Evolutionary conservation across 2,797 vertebrate genomes (phyloP).

Genomic region (Cuculus canorus): DNA sequence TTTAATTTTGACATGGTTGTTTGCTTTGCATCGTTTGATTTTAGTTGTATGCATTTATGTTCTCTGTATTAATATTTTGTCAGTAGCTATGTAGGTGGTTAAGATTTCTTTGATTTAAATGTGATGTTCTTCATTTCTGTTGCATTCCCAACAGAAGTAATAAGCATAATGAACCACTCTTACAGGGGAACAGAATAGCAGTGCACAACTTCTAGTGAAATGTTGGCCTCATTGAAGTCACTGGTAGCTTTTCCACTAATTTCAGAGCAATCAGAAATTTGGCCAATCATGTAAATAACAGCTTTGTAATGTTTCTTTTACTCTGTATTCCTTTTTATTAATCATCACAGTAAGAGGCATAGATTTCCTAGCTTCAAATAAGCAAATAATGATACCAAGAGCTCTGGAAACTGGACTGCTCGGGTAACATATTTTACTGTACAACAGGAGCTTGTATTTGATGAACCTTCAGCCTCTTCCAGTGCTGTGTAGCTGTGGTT

Average conservation of each 20-base stretch:
- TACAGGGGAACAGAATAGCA: not conserved
- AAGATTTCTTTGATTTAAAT: conserved; percentile 1
- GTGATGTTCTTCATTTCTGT: not conserved
- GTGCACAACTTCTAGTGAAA: not conserved
- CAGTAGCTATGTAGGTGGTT: not conserved
- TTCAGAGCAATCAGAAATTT: not conserved
- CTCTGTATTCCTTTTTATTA: not conserved
- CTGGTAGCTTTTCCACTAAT: not conserved
- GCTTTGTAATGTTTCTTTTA: not conserved
- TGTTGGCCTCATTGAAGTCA: not conserved
- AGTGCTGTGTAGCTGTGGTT: not conserved
- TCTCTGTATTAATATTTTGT: not conserved
- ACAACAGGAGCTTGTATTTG: not conserved
- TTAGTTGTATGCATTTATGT: not conserved
- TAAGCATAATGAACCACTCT: not conserved
- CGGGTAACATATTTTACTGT: not conserved
- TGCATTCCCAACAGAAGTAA: not conserved
- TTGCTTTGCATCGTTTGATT: not conserved
- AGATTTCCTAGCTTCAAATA: not conserved
- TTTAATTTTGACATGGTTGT: not conserved
- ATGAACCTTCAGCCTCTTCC: not conserved
- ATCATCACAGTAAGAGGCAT: not conserved
- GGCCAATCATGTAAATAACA: not conserved
- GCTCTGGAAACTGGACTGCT: not conserved
- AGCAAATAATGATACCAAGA: not conserved